Base-by-base conservation (phyloP, 1,140 invertebrate genomes). In the Drosophila tristis region DNA sequence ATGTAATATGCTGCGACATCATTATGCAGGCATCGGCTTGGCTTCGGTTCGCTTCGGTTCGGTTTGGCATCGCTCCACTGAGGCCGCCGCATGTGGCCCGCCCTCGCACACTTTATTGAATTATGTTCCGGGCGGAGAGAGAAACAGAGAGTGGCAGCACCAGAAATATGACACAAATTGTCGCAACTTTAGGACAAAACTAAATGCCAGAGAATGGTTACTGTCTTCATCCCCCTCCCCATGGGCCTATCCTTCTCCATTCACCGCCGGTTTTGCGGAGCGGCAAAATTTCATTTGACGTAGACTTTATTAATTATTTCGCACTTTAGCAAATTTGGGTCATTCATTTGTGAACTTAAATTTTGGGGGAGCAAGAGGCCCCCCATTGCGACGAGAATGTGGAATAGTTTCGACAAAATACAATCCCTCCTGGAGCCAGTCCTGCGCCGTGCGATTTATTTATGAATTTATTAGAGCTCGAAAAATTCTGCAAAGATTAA, bases 1-100 rank as follows among this genome's bases (percentile, higher is more conserved):
- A 86, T 82, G 82, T 86, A 89, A 89, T 89, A 74, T 89, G 84
- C 80, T 89, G 85, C 86, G 84, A 89, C 84, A 89, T 89, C 85
- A 89, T 89, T 90, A 89, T 89, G 84, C 84, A 63, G 68, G 60
- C 51, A 65, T 65, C 54, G 55, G 43, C 31, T 5, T 15, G 16
- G 29, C n/a, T n/a, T n/a, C n/a, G n/a, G n/a, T 25, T 59, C 25
- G 51, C 45, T 23, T 54, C 44, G 58, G 8, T 2, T 47, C 47
- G 48, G 35, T 31, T 23, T 43, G 15, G 20, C 31, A 31, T 9
- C 5, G 31, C 39, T 47, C 29, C 4, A 31, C 45, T 57, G 39
- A 20, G 25, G 50, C 23, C 23, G 44, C 63, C 47, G 39, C 79
- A 60, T 54, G 74, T 65, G 66, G 59, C 58, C 71, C 74, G 42